These are phyloP conservation scores for Aphidius ervi DNA, from an alignment of 1,140 invertebrate genomes.

Conservation along the genomic window DNA sequence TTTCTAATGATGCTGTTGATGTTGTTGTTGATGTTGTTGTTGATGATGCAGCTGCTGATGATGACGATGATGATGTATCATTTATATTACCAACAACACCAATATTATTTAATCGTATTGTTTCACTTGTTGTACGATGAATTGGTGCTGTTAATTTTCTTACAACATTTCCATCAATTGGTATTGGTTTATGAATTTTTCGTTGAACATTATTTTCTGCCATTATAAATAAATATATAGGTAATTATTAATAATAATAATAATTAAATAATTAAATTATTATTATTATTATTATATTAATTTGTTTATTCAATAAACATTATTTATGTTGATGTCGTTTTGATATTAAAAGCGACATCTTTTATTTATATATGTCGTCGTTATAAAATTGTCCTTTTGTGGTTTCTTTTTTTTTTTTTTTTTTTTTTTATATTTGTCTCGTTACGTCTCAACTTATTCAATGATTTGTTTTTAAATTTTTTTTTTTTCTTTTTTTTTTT, in stretches of 20 bases:
- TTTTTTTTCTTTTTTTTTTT: no score
- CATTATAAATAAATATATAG: slow-evolving; percentile 36
- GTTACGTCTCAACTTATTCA: no score
- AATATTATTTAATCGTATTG: slow-evolving; percentile 56
- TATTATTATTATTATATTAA: slow-evolving; percentile 24
- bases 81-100: slow-evolving; percentile 55
- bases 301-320: slow-evolving; percentile 37
- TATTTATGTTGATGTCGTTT: slow-evolving; percentile 17
- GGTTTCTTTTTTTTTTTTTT: neutral
- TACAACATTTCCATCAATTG: slow-evolving; percentile 23
- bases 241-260: slow-evolving; percentile 5
- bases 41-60: slow-evolving; percentile 25
- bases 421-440: no score
- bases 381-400: no score
- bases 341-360: slow-evolving; percentile 23
- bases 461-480: no score
- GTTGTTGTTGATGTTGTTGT: no score
- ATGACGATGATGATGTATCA: slow-evolving; percentile 28
- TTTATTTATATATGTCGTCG: neutral
- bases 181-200: slow-evolving; percentile 44
- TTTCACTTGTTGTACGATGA: slow-evolving; percentile 73
- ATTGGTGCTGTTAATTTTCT: slow-evolving; percentile 56
- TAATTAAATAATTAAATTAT: slow-evolving; percentile 4
- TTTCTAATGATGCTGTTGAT: slow-evolving; percentile 36
- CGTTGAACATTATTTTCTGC: slow-evolving; percentile 46